phyloP scores from a whole-genome alignment of 2,113 vertebrate genomes.

The Hystrix cristata region DNA sequence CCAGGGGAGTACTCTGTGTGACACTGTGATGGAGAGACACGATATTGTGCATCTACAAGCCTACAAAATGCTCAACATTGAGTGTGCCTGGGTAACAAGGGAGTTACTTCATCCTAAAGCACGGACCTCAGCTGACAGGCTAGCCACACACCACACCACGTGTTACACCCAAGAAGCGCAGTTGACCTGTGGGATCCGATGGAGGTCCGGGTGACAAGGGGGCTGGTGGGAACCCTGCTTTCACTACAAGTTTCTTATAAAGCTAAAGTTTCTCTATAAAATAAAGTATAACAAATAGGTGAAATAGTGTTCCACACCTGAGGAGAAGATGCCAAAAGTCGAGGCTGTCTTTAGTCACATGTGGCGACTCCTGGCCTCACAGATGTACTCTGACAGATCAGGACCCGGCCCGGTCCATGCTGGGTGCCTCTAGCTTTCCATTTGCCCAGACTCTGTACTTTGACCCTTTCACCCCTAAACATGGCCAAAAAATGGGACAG shows the following conservation, averaged over 20 bases:
- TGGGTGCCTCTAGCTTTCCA: too few relatives aligned
- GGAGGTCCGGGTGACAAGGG: not conserved
- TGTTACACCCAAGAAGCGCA: not conserved
- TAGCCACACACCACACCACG: rapidly evolving
- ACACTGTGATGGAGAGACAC: rapidly evolving
- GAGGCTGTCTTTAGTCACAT: not conserved
- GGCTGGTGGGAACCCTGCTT: not conserved
- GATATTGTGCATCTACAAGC: rapidly evolving
- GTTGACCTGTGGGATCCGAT: not conserved
- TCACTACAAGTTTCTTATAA: too few relatives aligned
- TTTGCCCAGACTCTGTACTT: not conserved
- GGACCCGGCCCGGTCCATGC: not conserved
- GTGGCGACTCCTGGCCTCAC: not conserved
- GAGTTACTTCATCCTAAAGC: not conserved
- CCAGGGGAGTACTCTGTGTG: rapidly evolving
- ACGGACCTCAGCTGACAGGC: rapidly evolving
- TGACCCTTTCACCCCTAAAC: not conserved
- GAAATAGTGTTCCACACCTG: not conserved
- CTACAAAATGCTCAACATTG: rapidly evolving
- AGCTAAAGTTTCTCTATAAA: not conserved
- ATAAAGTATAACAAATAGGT: not conserved
- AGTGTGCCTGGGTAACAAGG: not conserved
- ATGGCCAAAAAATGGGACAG: not conserved
- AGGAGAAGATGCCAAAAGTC: not conserved
- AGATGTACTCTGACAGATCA: not conserved